Evolutionary conservation across 2,888 invertebrate species (phyloP), one percentile per base, ranked within the genome.

Genomic region (Polymixis flavicincta): DNA sequence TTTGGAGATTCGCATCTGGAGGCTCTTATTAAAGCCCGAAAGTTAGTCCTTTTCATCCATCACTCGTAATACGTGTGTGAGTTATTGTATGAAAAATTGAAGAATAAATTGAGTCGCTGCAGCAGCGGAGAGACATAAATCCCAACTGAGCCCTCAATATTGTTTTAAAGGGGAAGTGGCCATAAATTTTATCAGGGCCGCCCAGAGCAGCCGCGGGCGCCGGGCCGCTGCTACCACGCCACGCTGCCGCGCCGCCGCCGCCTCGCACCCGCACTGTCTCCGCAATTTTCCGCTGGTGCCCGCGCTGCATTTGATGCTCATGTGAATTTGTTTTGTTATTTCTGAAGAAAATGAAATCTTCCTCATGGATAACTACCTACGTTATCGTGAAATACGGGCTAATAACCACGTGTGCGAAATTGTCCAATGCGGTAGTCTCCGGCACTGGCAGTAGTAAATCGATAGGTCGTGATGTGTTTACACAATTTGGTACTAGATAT

Each of bases 131-230:
- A 96, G 96, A 96, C 96, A 96, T 96, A 96, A 96, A 96, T 96
- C 96, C 96, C 95, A 96, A 96, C 96, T 95, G 96, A 96, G 96
- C 96, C 96, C 96, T 96, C 96, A 96, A 96, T 96, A 96, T 96
- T 96, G 96, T 96, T 96, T 96, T 96, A 96, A 96, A 96, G 96
- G 95, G 96, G 96, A 96, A 95, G 96, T 96, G 95, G 96, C 96
- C 96, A 96, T 96, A 96, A 96, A 96, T 96, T 96, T 96, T 96
- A 96, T 96, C 96, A 95, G 95, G 94, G 94, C 94, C 93, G 94
- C 94, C 93, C 95, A 95, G 94, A 89, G 90, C 90, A 86, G 92
- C 92, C 91, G 91, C 91, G 91, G 89, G 89, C 91, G 88, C 90
- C 90, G 89, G 89, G 83, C 88, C 85, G 83, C 88, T 84, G 85